Base-by-base conservation (phyloP, 1,140 invertebrate species). In the Coptotermes formosanus region DNA sequence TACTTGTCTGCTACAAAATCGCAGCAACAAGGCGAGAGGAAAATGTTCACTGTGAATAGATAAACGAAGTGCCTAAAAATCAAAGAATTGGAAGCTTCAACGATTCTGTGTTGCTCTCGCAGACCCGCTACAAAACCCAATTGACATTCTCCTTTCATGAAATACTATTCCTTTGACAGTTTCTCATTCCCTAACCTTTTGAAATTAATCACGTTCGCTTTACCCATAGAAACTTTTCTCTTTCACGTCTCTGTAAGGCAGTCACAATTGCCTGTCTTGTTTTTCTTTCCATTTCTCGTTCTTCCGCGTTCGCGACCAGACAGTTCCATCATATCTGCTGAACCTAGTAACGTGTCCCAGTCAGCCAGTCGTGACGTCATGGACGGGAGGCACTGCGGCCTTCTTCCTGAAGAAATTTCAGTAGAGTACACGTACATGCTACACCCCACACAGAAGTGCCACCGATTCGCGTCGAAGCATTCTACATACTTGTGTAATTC, bases 121-220 rank as follows among this genome's bases (percentile, higher is more conserved):
- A 75, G 64, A 16, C 64, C 11, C 25, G 25, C 25, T 30, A 75
- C 64, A 75, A 75, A 75, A 75, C 1, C 25, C 64, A 25, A 75
- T 75, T 75, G 64, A 75, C 59, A 75, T 75, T 75, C n/a, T 75
- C 64, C n/a, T 75, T 2, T 75, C 64, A 75, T 75, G n/a, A 75
- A 75, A 75, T 16, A 12, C 64, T 30, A 75, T 75, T 75, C 64
- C 64, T 11, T 3, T 30, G 64, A n/a, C 64, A 75, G 14, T 75
- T 75, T 75, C n/a, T 75, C 64, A 30, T 75, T 75, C 64, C 3
- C 25, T 30, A 75, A n/a, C 64, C n/a, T n/a, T 30, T n/a, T 30
- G 64, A 75, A n/a, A 75, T 75, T 75, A 75, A 75, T 75, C 64
- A 75, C 64, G n/a, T 75, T 75, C 64, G 64, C 14, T 30, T 75